Percentiles rank a stretch among this genome's conserved stretches.
phyloP scores from a whole-genome alignment of 2,113 vertebrate genomes.

The Cyprinodon tularosa region DNA sequence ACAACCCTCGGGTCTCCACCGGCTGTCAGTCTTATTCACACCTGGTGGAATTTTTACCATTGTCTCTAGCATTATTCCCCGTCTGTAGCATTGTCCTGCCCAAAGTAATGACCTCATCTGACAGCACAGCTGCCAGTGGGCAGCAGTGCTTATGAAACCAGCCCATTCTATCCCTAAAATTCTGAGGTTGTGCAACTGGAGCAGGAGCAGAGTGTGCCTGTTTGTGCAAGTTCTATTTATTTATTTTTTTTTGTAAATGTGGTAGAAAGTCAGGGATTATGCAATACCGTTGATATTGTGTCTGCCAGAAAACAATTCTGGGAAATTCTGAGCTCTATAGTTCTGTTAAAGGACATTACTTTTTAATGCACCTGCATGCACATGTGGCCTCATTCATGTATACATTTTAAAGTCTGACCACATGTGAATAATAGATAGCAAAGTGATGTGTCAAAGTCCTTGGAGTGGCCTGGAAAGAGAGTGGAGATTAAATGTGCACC shows the following conservation, averaged over 20 bases:
- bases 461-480: conserved; percentile 71
- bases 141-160: conserved; percentile 70
- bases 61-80: conserved; percentile 37
- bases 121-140: conserved; percentile 67
- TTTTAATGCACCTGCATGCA: neutral
- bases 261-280: conserved; percentile 57
- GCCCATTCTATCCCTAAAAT: conserved; percentile 66
- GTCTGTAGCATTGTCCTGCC: conserved; percentile 40
- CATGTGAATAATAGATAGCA: conserved; percentile 68
- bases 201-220: conserved; percentile 44
- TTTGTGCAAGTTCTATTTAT: conserved; percentile 42
- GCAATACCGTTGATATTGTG: conserved; percentile 58
- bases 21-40: conserved; percentile 38
- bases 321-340: conserved; percentile 15
- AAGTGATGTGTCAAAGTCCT: conserved; percentile 64
- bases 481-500: conserved; percentile 67
- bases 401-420: conserved; percentile 20
- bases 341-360: conserved; percentile 19
- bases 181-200: conserved; percentile 68
- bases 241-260: conserved; percentile 29
- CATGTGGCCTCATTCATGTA: neutral
- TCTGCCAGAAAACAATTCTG: conserved; percentile 41
- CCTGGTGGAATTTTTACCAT: conserved; percentile 46
- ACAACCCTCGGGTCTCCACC: conserved; percentile 16
- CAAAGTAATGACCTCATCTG: conserved; percentile 67